Conservation (phyloP, 2,113 vertebrate species). For the Phyllopteryx taeniolatus region DNA sequence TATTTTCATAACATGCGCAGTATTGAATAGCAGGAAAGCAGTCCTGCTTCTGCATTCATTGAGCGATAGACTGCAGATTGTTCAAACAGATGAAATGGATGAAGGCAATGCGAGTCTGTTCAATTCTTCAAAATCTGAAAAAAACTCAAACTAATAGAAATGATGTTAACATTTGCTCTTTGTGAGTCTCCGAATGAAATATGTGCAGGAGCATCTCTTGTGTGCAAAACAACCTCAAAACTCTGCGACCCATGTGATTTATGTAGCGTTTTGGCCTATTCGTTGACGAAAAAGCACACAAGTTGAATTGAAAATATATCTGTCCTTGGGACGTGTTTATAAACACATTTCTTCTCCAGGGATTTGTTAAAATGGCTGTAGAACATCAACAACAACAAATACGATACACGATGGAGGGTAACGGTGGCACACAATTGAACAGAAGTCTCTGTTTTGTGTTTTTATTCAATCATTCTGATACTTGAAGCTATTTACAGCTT, state of each 20-base stretch:
- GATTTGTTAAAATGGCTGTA: not conserved
- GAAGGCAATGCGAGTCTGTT: conserved; percentile 18
- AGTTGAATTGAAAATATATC: not conserved
- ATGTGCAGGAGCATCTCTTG: conserved; percentile 17
- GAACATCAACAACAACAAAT: not conserved
- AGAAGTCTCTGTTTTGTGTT: not conserved
- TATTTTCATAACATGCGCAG: conserved; percentile 35
- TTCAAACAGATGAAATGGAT: conserved; percentile 58
- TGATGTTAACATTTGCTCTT: conserved; percentile 41
- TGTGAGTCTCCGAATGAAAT: conserved; percentile 38
- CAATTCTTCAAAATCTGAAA: conserved; percentile 48
- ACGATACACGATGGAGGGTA: not conserved
- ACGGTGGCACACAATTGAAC: not conserved
- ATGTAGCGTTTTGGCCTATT: not conserved
- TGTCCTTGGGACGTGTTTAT: not conserved
- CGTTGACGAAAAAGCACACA: not conserved
- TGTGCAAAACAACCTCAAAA: not conserved
- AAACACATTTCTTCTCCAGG: not conserved
- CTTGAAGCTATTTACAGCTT: not conserved
- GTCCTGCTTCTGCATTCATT: conserved; percentile 57
- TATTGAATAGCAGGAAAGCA: conserved; percentile 46
- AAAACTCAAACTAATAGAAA: conserved; percentile 39
- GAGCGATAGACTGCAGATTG: conserved; percentile 46
- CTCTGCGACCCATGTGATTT: not conserved
- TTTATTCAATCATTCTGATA: not conserved